A percentile compares a stretch with the other conserved stretches of the same genome.
Conservation (phyloP, 2,888 invertebrate species). For the Digitonthophagus gazella region DNA sequence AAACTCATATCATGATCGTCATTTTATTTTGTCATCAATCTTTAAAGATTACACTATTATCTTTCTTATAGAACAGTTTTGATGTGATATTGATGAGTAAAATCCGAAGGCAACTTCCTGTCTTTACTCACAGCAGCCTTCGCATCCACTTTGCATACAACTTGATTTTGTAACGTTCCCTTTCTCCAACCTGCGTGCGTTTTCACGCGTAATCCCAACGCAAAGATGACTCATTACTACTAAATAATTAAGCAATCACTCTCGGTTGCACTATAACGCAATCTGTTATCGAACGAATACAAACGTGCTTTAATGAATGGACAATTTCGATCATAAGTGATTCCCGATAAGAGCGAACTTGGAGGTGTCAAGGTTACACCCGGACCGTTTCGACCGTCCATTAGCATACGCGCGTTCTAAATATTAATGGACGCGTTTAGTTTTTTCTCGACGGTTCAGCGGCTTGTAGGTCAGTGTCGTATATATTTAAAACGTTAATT, state of each 20-base stretch:
- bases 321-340: not conserved
- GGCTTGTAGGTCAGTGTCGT: conserved; percentile 13
- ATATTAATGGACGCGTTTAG: conserved; percentile 1
- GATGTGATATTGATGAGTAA: not conserved
- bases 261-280: not conserved
- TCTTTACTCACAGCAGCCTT: not conserved
- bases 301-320: not conserved
- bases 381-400: conserved; percentile 1
- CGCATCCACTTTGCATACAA: not conserved
- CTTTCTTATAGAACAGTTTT: too few species aligned
- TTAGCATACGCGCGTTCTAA: conserved; percentile 9
- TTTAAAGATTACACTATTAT: too few species aligned
- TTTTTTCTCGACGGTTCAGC: not conserved
- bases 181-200: not conserved
- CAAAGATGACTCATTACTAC: not conserved
- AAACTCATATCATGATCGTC: too few species aligned
- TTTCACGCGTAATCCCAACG: not conserved
- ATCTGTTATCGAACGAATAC: not conserved
- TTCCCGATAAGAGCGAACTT: not conserved
- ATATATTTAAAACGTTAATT: conserved; percentile 12
- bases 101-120: not conserved
- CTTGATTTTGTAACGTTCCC: not conserved
- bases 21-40: too few species aligned
- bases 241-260: not conserved
- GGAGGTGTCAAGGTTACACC: conserved; percentile 11